Base-by-base conservation (phyloP, 2,888 invertebrate genomes). In the Drosophila kuntzei region DNA sequence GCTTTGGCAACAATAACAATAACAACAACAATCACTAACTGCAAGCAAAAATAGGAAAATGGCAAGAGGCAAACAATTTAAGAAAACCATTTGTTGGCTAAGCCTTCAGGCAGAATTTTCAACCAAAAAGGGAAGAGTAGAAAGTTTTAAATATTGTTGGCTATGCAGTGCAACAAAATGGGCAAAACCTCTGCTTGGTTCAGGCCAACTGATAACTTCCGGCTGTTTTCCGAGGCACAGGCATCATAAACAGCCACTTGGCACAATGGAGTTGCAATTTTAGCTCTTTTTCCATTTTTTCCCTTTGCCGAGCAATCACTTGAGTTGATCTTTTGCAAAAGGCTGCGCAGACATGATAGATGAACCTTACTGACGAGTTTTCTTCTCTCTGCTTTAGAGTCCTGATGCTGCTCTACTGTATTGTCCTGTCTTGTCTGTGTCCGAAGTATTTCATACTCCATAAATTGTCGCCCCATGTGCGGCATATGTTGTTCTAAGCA, bases 201-300 rank as follows among this genome's bases (percentile, higher is more conserved):
- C 68, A 46, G 69, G 64, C 54, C 82, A 83, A 81, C 82, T 85
- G 88, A 82, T 82, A 82, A 76, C 88, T 85, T 82, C 86, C 79
- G 81, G 64, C 69, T 63, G 51, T 37, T 29, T 37, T n/a, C 8
- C 6, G 16, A n/a, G 58, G 32, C 34, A 20, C 58, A 53, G 51
- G 64, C 79, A 62, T 64, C 76, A 76, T 73, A 76, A 76, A 78
- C 76, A 76, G 75, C 74, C 69, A 78, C 85, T 76, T 76, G 78
- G 43, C 50, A 76, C 74, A 78, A 76, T 69, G 69, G 51, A 72
- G 64, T 59, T 65, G 51, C 27, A 43, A 43, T 36, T 46, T 65
- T 58, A 51, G 34, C 61, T 25, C 8, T 20, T 46, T 53, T 54
- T 29, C 22, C 22, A 14, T 36, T 14, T 41, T 18, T 16, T 44